Base-by-base conservation (phyloP, 1,140 invertebrate species). In the Ceratina calcarata region DNA sequence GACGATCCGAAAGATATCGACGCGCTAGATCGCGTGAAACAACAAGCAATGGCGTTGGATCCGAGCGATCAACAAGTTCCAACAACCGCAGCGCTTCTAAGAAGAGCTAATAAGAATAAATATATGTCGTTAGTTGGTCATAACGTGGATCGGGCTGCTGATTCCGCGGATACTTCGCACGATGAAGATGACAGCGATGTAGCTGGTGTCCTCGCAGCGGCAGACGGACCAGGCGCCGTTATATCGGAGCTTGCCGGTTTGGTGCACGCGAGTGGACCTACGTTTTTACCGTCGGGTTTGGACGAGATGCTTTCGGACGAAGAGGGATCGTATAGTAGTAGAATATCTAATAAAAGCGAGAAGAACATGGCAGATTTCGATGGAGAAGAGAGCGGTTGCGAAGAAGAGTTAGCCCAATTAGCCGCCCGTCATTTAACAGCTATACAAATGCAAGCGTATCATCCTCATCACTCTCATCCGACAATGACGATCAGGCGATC, bases 341-440 rank as follows among this genome's bases (percentile, higher is more conserved):
- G 97, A 22, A 96, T 98, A 92, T 98, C 97, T 60, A 97, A 96
- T 76, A 98, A 98, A 93, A 98, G 97, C n/a, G 97, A 98, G 84
- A 98, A 98, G 82, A 98, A 98, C 91, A 96, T 98, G 95, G 97
- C 97, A 0, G 98, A 98, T 92, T 97, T 99, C 89, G 98, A 98
- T 85, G 98, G 98, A 32, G 98, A 99, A 89, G 97, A 98, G 85
- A 97, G 96, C 53, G 96, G 95, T 27, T 96, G 96, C 91, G 96
- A 98, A 89, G 97, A 98, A 85, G 97, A 98, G 91, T 91, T 98
- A 18, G 96, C 96, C 0, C 95, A 97, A 81, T 94, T 97, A 15
- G 95, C 96, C 0, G 95, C 95, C 12, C 94, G 92, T 61, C 92
- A 93, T 66, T 75, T 93, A 4, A 93, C 91, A 16, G 92, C 92